Evolutionary conservation across 2,113 vertebrate genomes (phyloP).

Genomic region (Sinocyclocheilus maitianheensis): DNA sequence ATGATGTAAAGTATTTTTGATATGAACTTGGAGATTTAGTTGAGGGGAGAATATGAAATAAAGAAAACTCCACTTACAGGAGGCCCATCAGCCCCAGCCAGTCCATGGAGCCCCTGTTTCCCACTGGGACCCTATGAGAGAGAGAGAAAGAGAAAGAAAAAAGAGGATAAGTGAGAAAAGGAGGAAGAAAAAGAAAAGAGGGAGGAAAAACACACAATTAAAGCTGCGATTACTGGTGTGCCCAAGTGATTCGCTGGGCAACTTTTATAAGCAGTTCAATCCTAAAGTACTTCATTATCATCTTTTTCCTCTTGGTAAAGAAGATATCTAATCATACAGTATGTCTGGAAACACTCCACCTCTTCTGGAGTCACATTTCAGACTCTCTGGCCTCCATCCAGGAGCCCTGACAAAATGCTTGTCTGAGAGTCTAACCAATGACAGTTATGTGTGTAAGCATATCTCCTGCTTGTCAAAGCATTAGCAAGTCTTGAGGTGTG

Average conservation of each 20-base stretch:
- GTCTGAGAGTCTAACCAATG: slow-evolving; percentile 27
- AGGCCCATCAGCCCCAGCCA: slow-evolving; percentile 91
- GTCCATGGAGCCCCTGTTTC: slow-evolving; percentile 88
- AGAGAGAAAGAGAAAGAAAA: slow-evolving; percentile 40
- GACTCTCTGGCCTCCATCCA: slow-evolving; percentile 39
- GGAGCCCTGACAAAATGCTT: slow-evolving; percentile 44
- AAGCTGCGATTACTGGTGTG: background rate
- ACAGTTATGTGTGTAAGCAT: slow-evolving; percentile 52
- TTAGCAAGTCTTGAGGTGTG: background rate
- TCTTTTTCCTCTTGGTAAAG: slow-evolving; percentile 6
- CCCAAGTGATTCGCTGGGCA: slow-evolving; percentile 2
- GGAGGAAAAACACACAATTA: background rate
- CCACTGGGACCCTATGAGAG: slow-evolving; percentile 89
- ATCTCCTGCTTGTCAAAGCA: slow-evolving; percentile 33
- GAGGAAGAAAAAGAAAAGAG: background rate
- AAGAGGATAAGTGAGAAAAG: slow-evolving; percentile 14
- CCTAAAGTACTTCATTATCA: slow-evolving; percentile 27
- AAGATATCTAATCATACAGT: slow-evolving; percentile 35
- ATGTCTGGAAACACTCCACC: slow-evolving; percentile 28
- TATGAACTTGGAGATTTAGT: background rate
- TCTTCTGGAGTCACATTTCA: slow-evolving; percentile 35
- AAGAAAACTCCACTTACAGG: slow-evolving; percentile 80
- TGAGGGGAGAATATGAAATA: background rate
- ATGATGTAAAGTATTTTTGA: background rate
- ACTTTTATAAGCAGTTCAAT: slow-evolving; percentile 27